Base-by-base conservation (phyloP, 2,888 invertebrate species). In the Formica aserva region DNA sequence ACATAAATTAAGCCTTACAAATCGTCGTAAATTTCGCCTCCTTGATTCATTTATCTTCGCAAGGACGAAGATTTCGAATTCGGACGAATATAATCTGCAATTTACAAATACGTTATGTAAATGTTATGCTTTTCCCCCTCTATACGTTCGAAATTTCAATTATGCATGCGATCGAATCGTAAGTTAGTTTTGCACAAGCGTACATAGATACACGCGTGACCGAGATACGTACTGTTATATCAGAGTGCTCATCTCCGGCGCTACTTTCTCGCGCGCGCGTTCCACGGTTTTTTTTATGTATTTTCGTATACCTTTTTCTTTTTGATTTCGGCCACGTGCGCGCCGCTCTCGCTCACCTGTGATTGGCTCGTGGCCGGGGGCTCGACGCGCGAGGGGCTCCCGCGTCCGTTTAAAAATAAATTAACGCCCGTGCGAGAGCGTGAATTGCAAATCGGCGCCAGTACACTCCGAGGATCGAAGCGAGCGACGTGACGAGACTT, bases 341-440 rank as follows among this genome's bases (percentile, higher is more conserved):
- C 18, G 63, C 71, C 35, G 29, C 52, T 52, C 60, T 29, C 45
- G 41, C 45, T 77, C 63, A 88, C 69, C 89, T 89, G 88, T 86
- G 88, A 92, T 92, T 92, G 92, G 92, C 75, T 41, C 52, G 32
- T 38, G 75, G 35, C n/a, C 78, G 90, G 92, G 85, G 92, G 92
- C 92, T 92, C 8, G 77, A 8, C 52, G n/a, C 8, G 52, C n/a
- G 18, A 18, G 22, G 35, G 29, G 29, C 18, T 8, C 13, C 83
- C 85, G 1, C 67, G 22, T n/a, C 84, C 86, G 88, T 91, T 92
- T 89, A 92, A 93, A 92, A 92, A 93, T 92, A 93, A 92, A 89
- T 92, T 84, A 88, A 86, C 88, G 52, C 84, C 85, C 82, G 67
- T 66, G 45, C 71, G 66, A 29, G 66, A 29, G 81, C 69, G 55